These are phyloP conservation scores for Pycnonotus jocosus DNA, from an alignment of 2,113 vertebrate species.

Conservation along the genomic window DNA sequence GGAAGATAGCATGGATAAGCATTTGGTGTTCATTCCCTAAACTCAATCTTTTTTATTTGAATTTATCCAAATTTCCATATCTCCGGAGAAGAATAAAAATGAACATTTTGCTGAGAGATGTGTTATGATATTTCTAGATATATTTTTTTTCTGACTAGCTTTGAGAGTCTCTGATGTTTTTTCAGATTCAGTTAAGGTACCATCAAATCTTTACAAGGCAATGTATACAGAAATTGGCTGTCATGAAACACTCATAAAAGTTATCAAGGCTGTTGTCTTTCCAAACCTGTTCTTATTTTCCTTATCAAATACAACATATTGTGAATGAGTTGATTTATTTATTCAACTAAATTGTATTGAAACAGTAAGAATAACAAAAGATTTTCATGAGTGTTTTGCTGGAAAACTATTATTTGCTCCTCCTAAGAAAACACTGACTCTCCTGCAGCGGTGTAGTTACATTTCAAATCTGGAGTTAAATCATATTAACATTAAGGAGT, in stretches of 20 bases:
- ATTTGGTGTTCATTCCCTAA: not conserved
- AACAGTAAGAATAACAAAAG: not conserved
- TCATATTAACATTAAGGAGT: not conserved
- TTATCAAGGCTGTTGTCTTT: not conserved
- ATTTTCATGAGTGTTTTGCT: not conserved
- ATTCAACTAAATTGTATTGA: not conserved
- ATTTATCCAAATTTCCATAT: not conserved
- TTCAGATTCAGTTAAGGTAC: slow-evolving; percentile 7
- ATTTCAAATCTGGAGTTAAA: not conserved
- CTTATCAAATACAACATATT: not conserved
- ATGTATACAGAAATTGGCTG: not conserved
- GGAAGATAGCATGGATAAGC: not conserved
- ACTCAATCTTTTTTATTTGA: not conserved
- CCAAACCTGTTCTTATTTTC: not conserved
- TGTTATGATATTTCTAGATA: not conserved
- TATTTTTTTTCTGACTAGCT: not conserved
- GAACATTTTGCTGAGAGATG: not conserved
- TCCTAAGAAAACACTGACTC: not conserved
- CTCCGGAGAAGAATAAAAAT: slow-evolving; percentile 8
- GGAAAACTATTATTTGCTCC: not conserved
- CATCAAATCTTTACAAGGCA: not conserved
- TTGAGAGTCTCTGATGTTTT: not conserved
- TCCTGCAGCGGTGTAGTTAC: not conserved
- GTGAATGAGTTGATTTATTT: not conserved
- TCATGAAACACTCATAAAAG: not conserved